Evolutionary conservation across 64 coral and sea anemone genomes (phyloP).

Genomic region (Catalaphyllia jardinei): DNA sequence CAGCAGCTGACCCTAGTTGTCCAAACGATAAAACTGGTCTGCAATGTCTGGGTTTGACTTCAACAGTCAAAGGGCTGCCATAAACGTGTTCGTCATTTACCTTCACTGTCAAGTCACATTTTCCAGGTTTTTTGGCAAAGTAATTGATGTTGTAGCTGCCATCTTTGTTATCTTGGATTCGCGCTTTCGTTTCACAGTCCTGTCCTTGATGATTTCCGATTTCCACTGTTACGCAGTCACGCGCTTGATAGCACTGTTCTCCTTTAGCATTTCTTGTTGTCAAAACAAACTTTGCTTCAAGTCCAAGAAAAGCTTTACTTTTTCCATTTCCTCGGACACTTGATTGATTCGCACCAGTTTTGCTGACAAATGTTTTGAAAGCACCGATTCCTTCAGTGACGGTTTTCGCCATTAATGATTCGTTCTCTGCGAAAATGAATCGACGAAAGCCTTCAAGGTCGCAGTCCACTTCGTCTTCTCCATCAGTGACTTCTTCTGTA

Average conservation of each 20-base stretch:
- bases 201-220: constrained; percentile 12
- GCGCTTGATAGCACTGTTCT: constrained; percentile 11
- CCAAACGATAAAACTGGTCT: constrained; percentile 47
- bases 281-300: constrained; percentile 36
- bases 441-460: background rate
- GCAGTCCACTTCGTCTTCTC: background rate
- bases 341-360: background rate
- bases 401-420: background rate
- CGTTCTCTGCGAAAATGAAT: background rate
- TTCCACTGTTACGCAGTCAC: constrained; percentile 21
- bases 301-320: constrained; percentile 50
- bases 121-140: constrained; percentile 30
- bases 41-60: constrained; percentile 20
- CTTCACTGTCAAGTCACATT: constrained; percentile 29
- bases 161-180: constrained; percentile 52
- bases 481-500: background rate
- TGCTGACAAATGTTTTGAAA: background rate
- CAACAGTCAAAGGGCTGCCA: constrained; percentile 40
- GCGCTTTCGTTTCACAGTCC: background rate
- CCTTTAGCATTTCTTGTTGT: constrained; percentile 14
- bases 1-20: constrained; percentile 3
- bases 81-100: constrained; percentile 18
- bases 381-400: background rate
- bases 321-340: constrained; percentile 28
- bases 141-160: constrained; percentile 47